These are phyloP conservation scores for Aspidiotus rigidus DNA, from an alignment of 2,888 invertebrate genomes.

Conservation along the genomic window DNA sequence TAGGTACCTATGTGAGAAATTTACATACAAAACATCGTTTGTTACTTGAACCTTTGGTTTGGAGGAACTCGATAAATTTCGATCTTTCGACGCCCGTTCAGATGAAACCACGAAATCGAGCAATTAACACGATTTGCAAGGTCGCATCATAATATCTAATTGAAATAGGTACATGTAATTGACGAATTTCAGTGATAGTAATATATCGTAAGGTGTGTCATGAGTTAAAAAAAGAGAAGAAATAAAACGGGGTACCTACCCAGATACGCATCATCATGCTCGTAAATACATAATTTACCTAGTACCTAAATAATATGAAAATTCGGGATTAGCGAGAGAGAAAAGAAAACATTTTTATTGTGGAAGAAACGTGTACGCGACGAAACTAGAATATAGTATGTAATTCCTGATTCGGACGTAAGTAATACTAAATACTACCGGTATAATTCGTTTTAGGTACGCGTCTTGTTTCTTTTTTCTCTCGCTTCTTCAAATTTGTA, in stretches of 20 bases:
- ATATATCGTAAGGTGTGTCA: too few species aligned
- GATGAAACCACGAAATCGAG: background rate
- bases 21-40: conserved; percentile 2
- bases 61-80: background rate
- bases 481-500: background rate
- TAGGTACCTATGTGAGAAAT: too few species aligned
- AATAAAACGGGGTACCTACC: too few species aligned
- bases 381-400: too few species aligned
- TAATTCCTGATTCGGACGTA: too few species aligned
- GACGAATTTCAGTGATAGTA: too few species aligned
- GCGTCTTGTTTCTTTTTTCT: background rate
- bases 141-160: background rate
- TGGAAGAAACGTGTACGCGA: background rate
- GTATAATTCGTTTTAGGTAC: too few species aligned
- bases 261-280: background rate
- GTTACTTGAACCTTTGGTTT: background rate
- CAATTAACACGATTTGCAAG: conserved; percentile 4
- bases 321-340: background rate
- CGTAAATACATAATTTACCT: background rate
- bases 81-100: background rate
- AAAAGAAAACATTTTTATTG: background rate
- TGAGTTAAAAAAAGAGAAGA: too few species aligned
- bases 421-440: too few species aligned
- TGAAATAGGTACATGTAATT: too few species aligned
- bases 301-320: background rate